Evolutionary conservation across 1,140 invertebrate species (phyloP), one percentile per base, ranked within the genome.

Genomic region (Cotesia chilonis): DNA sequence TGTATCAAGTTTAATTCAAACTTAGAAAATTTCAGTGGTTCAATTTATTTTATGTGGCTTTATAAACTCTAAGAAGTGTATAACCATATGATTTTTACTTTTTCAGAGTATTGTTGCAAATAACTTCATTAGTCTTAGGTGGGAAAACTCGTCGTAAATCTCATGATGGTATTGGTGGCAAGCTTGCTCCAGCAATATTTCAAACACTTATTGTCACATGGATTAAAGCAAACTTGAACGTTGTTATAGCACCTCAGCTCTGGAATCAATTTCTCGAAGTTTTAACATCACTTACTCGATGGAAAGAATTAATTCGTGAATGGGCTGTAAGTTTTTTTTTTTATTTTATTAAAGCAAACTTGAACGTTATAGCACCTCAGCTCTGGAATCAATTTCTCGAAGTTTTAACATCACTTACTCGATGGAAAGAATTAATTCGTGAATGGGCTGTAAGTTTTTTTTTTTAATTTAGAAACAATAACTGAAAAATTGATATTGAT

Each of bases 221-320:
- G 96, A 98, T 99, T 74, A 97, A 98, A 82, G 97, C 97, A 0
- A 98, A 98, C 87, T 89, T 98, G 71, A 98, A 98, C 87, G 96
- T 98, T 3, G 90, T 94, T 3, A 95, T 97, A 67, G 92, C 92
- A 66, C 88, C 92, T 6, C 92, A 95, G 78, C 87, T 99, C 4
- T 99, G 98, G 98, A 95, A 99, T 86, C 93, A 95, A 81, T 97
- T 99, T 85, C 90, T 98, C 75, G 89, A 91, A 73, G 93, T 98
- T 35, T 87, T 99, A 2, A 94, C 94, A 0, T 93, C 94, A 7
- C 88, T 99, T 0, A 98, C 96, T 1, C 93, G 94, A 75, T 98
- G 96, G 93, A 95, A 98, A 82, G 96, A 98, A 83, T 88, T 99
- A 0, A 95, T 99, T 74, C 94, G 92, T 74, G 96, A 99, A 84